Percentiles rank a stretch among this genome's conserved stretches.
phyloP scores from a whole-genome alignment of 2,888 invertebrate species.

The Nomada goodeniana region DNA sequence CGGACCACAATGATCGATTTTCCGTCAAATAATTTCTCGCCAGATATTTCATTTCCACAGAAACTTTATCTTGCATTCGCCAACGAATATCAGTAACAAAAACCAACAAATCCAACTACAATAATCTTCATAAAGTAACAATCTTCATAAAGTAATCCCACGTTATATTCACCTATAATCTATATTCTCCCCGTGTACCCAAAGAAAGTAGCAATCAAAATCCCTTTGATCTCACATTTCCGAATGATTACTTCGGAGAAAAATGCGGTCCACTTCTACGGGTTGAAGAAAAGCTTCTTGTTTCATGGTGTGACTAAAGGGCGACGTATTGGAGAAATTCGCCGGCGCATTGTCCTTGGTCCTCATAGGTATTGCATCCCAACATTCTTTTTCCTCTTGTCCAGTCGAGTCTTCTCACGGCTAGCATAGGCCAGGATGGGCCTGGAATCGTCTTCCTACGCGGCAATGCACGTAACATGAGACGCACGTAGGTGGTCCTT shows the following conservation, averaged over 20 bases:
- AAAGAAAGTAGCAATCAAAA: too few relatives aligned
- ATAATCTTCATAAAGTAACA: too few relatives aligned
- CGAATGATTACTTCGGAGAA: not conserved
- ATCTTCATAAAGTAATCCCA: too few relatives aligned
- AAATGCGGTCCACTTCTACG: not conserved
- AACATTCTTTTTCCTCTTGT: constrained; percentile 17
- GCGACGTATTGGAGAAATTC: constrained; percentile 30
- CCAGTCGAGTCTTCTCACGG: constrained; percentile 28
- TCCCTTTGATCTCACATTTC: not conserved
- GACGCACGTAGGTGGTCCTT: constrained; percentile 63
- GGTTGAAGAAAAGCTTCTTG: constrained; percentile 23
- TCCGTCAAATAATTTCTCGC: too few relatives aligned
- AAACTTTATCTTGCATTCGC: too few relatives aligned
- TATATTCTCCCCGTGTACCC: not conserved
- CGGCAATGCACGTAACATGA: constrained; percentile 65
- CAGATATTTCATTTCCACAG: too few relatives aligned
- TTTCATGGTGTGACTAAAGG: constrained; percentile 43
- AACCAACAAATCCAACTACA: too few relatives aligned
- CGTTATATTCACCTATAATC: not conserved
- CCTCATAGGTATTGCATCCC: constrained; percentile 21
- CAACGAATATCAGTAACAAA: too few relatives aligned
- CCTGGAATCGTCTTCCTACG: constrained; percentile 37
- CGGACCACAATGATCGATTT: too few relatives aligned
- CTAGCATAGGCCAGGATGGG: constrained; percentile 35
- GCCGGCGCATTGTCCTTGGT: constrained; percentile 56